A percentile compares a stretch with the other conserved stretches of the same genome.
Conservation (phyloP, 2,888 invertebrate genomes). For the Calameuta pallipes region DNA sequence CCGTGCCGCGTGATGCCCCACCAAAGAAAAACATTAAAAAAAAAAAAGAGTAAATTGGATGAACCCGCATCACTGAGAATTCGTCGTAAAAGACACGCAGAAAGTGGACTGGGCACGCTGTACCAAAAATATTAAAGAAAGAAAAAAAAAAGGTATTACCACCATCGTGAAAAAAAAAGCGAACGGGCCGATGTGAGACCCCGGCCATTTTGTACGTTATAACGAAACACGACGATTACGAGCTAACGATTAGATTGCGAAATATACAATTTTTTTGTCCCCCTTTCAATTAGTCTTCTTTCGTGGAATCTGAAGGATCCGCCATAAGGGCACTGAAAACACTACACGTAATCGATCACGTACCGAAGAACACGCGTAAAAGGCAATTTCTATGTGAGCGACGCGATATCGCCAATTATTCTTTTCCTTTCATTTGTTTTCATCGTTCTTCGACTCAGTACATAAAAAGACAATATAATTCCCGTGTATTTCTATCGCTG, state of each 20-base stretch:
- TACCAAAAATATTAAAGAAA: too few species aligned
- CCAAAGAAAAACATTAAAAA: too few species aligned
- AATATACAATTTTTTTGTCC: neutral
- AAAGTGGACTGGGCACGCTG: too few species aligned
- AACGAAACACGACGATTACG: neutral
- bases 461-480: neutral
- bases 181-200: neutral
- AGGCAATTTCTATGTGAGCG: neutral
- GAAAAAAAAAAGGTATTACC: neutral
- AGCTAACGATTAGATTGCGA: neutral
- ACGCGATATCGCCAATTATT: neutral
- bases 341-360: neutral
- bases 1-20: neutral
- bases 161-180: neutral
- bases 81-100: too few species aligned
- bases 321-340: neutral
- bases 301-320: neutral
- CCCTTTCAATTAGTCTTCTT: neutral
- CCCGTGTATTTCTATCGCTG: neutral
- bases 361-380: neutral
- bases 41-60: too few species aligned
- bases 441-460: neutral
- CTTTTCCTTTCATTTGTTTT: neutral
- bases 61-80: too few species aligned
- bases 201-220: neutral